Percentiles rank a stretch among this genome's conserved stretches.
Conservation (phyloP, 2,888 invertebrate genomes). For the Busseola fusca region DNA sequence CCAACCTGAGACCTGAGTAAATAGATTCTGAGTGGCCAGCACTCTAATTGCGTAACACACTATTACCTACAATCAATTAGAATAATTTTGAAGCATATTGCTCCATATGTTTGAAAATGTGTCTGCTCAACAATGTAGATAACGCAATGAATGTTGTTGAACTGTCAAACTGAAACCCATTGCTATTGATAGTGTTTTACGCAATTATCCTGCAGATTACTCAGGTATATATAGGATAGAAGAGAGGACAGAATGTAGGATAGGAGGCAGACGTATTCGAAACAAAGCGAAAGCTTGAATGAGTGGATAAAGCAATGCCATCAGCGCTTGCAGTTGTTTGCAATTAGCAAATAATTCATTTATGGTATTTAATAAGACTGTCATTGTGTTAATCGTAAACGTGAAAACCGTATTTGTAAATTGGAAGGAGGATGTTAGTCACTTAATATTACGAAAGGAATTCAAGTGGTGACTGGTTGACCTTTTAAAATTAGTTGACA, state of each 20-base stretch:
- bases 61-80: too few species aligned
- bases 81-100: too few species aligned
- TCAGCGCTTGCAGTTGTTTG: not conserved
- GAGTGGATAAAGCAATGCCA: not conserved
- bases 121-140: too few species aligned
- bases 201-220: too few species aligned
- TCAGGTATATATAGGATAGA: not conserved
- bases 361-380: not conserved
- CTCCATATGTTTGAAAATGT: too few species aligned
- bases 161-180: too few species aligned
- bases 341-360: not conserved
- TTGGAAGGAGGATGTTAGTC: constrained; percentile 17
- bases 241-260: not conserved
- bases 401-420: not conserved
- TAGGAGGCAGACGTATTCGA: not conserved
- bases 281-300: not conserved
- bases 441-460: constrained; percentile 15
- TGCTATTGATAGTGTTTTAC: too few species aligned
- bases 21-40: not conserved
- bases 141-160: too few species aligned
- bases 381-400: not conserved
- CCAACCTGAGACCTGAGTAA: not conserved
- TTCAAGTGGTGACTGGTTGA: constrained; percentile 27
- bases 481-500: constrained; percentile 39
- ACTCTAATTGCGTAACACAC: too few species aligned